These are phyloP conservation scores for Lepidochrysops patricia DNA, from an alignment of 2,888 invertebrate genomes.

Conservation along the genomic window DNA sequence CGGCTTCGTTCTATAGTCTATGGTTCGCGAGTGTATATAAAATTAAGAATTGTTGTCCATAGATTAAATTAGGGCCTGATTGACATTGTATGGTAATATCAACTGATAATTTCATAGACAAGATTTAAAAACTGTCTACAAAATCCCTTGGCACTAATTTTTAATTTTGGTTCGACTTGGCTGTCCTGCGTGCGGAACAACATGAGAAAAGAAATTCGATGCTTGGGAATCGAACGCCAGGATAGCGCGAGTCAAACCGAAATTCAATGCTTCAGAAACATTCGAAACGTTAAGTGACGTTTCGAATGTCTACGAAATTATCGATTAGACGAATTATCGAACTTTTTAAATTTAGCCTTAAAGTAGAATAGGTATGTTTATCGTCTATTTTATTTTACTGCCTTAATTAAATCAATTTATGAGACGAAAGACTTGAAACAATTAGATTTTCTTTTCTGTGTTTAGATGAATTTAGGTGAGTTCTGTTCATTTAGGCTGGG, in stretches of 20 bases:
- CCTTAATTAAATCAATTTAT: conserved; percentile 26
- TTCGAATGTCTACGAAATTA: background rate
- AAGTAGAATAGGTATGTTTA: background rate
- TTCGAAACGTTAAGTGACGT: no score
- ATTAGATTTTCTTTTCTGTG: conserved; percentile 26
- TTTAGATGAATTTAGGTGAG: conserved; percentile 1
- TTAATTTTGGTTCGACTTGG: no score
- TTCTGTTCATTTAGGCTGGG: conserved; percentile 45
- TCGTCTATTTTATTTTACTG: conserved; percentile 4
- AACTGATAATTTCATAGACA: background rate
- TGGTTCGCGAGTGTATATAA: conserved; percentile 23
- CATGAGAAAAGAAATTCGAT: no score
- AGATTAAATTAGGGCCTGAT: conserved; percentile 31
- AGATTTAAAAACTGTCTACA: background rate
- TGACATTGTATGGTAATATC: background rate
- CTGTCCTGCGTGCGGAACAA: no score
- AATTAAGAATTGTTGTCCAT: conserved; percentile 44
- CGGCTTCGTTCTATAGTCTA: conserved; percentile 20
- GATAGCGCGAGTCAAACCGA: no score
- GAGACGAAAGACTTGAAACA: conserved; percentile 57
- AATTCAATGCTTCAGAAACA: no score
- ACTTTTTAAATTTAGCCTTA: background rate
- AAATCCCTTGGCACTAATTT: no score
- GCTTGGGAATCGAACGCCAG: no score
- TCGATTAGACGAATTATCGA: background rate